phyloP scores from a whole-genome alignment of 2,113 vertebrate species.

The Eretmochelys imbricata region DNA sequence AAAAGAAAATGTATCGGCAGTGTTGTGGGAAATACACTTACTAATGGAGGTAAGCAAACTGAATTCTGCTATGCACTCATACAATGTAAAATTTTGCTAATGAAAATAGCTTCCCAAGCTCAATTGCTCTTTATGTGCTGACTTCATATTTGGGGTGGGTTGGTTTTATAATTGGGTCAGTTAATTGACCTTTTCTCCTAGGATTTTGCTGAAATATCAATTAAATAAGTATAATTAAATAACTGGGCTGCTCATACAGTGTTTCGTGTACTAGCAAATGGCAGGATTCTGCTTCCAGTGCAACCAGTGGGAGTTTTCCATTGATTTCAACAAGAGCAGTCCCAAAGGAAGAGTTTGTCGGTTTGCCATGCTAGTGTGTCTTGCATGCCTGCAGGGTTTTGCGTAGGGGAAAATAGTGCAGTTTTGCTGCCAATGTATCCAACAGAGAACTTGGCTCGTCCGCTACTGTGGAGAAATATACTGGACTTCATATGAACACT shows the following conservation, averaged over 20 bases:
- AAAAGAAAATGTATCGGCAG: slow-evolving; percentile 10
- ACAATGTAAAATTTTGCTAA: slow-evolving; percentile 45
- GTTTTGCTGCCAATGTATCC: slow-evolving; percentile 12
- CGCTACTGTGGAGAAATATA: slow-evolving; percentile 45
- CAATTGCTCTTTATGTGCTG: slow-evolving; percentile 57
- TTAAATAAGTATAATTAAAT: background rate
- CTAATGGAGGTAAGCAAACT: slow-evolving; percentile 52
- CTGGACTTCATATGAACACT: slow-evolving; percentile 2
- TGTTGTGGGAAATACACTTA: slow-evolving; percentile 33
- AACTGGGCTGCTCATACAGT: slow-evolving; percentile 43
- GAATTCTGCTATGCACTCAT: slow-evolving; percentile 61
- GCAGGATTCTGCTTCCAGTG: background rate
- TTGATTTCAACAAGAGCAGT: slow-evolving; percentile 12
- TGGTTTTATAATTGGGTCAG: slow-evolving; percentile 58
- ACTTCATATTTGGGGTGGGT: slow-evolving; percentile 49
- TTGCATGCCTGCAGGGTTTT: slow-evolving; percentile 4
- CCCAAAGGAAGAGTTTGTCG: background rate
- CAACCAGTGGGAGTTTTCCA: slow-evolving; percentile 15
- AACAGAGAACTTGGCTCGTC: slow-evolving; percentile 45
- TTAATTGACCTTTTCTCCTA: slow-evolving; percentile 68
- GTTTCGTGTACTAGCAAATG: slow-evolving; percentile 34
- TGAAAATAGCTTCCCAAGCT: slow-evolving; percentile 57
- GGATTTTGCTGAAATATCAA: slow-evolving; percentile 38
- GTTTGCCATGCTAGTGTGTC: background rate
- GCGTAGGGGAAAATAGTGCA: slow-evolving; percentile 40